Conservation (phyloP, 2,113 vertebrate species). For the Ancistrus triradiatus region DNA sequence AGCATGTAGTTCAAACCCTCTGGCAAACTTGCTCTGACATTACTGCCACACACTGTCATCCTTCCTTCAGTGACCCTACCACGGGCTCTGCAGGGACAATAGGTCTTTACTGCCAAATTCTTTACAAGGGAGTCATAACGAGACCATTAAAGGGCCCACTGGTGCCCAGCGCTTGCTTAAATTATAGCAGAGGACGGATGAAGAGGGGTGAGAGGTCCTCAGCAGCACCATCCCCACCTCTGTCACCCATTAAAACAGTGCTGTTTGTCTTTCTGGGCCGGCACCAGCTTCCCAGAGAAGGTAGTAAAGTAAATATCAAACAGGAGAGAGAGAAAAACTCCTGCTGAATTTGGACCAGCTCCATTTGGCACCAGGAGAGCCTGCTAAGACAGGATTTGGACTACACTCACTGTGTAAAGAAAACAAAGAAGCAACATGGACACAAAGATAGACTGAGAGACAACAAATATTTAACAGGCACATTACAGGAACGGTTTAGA, state of each 20-base stretch:
- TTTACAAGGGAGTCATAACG: conserved; percentile 35
- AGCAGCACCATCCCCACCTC: conserved; percentile 39
- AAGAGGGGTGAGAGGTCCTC: conserved; percentile 31
- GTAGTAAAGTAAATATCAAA: conserved; percentile 73
- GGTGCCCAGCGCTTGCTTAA: conserved; percentile 39
- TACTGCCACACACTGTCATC: conserved; percentile 11
- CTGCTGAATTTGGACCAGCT: conserved; percentile 63
- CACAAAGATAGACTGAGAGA: neutral
- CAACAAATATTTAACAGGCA: conserved; percentile 2
- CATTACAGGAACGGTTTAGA: neutral
- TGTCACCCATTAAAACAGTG: conserved; percentile 51
- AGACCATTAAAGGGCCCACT: conserved; percentile 41
- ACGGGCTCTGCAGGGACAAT: conserved; percentile 12
- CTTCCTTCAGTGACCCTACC: neutral
- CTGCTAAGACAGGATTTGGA: conserved; percentile 60
- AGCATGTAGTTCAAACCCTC: neutral
- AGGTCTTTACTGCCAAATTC: conserved; percentile 12
- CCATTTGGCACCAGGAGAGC: conserved; percentile 63
- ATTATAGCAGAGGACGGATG: conserved; percentile 39
- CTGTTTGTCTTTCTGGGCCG: conserved; percentile 60
- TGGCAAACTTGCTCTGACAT: neutral
- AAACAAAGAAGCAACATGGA: conserved; percentile 60
- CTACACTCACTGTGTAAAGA: conserved; percentile 57
- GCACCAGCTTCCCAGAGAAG: conserved; percentile 59
- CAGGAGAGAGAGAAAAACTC: conserved; percentile 65